Evolutionary conservation across 2,113 vertebrate genomes (phyloP), one percentile per base, ranked within the genome.

Genomic region (Ondatra zibethicus): DNA sequence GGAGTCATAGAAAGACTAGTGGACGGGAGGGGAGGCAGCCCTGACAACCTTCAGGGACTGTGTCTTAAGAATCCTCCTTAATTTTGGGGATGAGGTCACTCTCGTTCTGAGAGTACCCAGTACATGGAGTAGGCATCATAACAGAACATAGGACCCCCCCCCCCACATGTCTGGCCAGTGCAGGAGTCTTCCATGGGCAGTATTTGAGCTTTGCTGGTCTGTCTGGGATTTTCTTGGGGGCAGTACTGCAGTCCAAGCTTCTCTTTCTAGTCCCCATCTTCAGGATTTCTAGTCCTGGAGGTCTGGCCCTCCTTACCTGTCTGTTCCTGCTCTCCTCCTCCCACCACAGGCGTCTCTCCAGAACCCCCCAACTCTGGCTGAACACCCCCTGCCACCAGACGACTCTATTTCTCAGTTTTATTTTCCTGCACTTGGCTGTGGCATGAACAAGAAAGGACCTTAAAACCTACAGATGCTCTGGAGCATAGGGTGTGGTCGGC

Each of bases 401-500:
- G 5, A 63, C 33, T 39, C 47, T 19, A 66, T 29, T 45, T 61
- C 10, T 47, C 2, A n/a, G 31, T 16, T 70, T 73, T 75, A 21
- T 29, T 77, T 81, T 55, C 7, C 50, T 47, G 65, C 21, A 58
- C 70, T 21, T 70, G 76, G 76, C 66, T 68, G 36, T 31, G 36
- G 63, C 31, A 45, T 1, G 2, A 88, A 70, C 47, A 75, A 81
- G 89, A 85, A 93, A 70, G 39, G 4, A 4, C 25, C 81, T 81
- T 50, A 4, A 5, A 3, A 12, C 2, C 5, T 1, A 23, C 31
- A 13, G 42, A 89, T n/a, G 14, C 7, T 1, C 50, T 61, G n/a
- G 52, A 68, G n/a, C 9, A 14, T 0, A 68, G 23, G 7, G 27
- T 39, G 33, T 78, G 75, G 36, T 47, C 31, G 14, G n/a, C 52